Evolutionary conservation across 2,113 vertebrate species (phyloP).

Genomic region (Rhinopomastus cyanomelas): DNA sequence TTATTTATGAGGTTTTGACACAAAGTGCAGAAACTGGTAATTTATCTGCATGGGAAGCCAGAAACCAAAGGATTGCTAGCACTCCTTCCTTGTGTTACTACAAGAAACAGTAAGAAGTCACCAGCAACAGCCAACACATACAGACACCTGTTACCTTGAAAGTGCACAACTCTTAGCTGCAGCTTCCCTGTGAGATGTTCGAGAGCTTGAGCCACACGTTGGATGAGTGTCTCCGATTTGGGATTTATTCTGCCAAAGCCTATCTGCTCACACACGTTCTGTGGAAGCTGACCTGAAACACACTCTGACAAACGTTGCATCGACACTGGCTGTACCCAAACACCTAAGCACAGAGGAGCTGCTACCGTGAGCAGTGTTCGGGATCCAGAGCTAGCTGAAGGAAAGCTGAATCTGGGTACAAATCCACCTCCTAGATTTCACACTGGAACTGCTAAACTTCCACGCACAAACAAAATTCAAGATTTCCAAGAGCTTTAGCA

Average conservation of each 20-base stretch:
- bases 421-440: conserved; percentile 36
- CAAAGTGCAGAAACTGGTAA: not conserved
- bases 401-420: conserved; percentile 50
- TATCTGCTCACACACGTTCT: not conserved
- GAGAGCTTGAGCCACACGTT: not conserved
- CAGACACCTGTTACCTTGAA: not conserved
- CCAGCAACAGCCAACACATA: conserved; percentile 13
- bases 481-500: conserved; percentile 22
- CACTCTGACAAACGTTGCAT: conserved; percentile 22
- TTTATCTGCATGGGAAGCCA: not conserved
- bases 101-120: not conserved
- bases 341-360: conserved; percentile 11
- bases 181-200: not conserved
- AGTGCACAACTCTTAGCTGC: not conserved
- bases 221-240: not conserved
- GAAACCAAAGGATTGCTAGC: not conserved
- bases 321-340: conserved; percentile 17
- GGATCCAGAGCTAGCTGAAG: conserved; percentile 30
- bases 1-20: not conserved
- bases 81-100: not conserved
- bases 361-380: conserved; percentile 42
- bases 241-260: conserved; percentile 49
- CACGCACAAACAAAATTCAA: conserved; percentile 46
- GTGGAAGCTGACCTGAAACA: conserved; percentile 36
- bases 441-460: conserved; percentile 34